Percentiles rank a stretch among this genome's conserved stretches.
phyloP scores from a whole-genome alignment of 2,888 invertebrate species.

The Timema podura region DNA sequence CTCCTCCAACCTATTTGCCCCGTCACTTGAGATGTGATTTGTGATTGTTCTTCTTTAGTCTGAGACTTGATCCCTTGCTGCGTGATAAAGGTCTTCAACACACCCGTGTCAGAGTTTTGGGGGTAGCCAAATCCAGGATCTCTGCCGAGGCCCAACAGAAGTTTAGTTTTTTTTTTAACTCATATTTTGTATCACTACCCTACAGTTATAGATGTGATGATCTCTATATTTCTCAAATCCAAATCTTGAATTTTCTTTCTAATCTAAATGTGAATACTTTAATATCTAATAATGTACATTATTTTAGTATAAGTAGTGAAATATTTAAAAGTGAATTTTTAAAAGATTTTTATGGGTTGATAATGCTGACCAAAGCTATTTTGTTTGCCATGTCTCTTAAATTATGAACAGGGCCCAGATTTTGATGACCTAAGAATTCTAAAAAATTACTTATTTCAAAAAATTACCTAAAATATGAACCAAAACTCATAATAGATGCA shows the following conservation, averaged over 20 bases:
- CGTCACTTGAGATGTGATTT: conserved; percentile 97
- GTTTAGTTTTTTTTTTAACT: conserved; percentile 33
- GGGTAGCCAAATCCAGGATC: conserved; percentile 99
- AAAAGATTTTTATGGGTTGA: no score
- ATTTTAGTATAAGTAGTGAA: no score
- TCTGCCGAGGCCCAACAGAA: conserved; percentile 53
- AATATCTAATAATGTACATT: no score
- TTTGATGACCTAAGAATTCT: no score
- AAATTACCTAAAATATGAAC: no score
- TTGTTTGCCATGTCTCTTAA: no score
- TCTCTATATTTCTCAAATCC: not conserved
- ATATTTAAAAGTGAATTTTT: no score
- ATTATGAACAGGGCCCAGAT: no score
- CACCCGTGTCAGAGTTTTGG: conserved; percentile 99
- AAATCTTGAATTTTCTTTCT: conserved; percentile 8
- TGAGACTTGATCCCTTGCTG: conserved; percentile 99
- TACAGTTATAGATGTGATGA: not conserved
- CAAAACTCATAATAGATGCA: no score
- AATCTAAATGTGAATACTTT: no score
- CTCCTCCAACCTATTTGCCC: conserved; percentile 99
- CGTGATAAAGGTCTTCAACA: conserved; percentile 98
- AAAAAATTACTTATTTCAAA: no score
- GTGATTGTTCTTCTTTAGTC: conserved; percentile 98
- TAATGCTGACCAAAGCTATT: no score
- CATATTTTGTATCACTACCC: conserved; percentile 20